Evolutionary conservation across 2,888 invertebrate species (phyloP), one percentile per base, ranked within the genome.

Genomic region (Heterodera filipjevi): DNA sequence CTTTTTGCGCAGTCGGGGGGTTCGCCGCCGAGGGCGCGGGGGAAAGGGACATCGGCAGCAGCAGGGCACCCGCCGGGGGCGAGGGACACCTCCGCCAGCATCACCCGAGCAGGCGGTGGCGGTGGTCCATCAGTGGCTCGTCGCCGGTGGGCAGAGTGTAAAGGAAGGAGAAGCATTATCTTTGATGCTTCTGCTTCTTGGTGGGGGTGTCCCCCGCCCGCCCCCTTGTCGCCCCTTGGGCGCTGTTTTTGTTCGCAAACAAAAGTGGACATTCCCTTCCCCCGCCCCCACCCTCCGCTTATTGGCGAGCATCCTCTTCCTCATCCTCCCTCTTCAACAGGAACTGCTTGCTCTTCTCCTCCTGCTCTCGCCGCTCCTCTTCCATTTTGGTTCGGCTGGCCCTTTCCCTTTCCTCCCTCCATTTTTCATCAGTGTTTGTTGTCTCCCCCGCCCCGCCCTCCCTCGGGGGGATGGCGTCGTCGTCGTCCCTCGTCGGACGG

Each of bases 231-330:
- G 22, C 27, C 8, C 59, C 46, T 12, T 2, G 12, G 46, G 59
- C n/a, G 59, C n/a, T 59, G 59, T 59, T 59, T 59, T 59, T 59
- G 59, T 59, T 59, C 59, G 6, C 59, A 59, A 59, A 59, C 59
- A 59, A 59, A 59, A 59, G 59, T 59, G 59, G 59, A 59, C 59
- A 59, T 59, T 59, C 59, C n/a, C 22, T n/a, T 59, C n/a, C n/a
- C n/a, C 59, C 59, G 22, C 59, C 59, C n/a, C 59, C 22, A 5
- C n/a, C 59, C n/a, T 8, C 59, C 59, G 8, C n/a, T 59, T 27
- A 5, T 22, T 27, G 22, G 1, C 59, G n/a, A 19, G 19, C 49
- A 22, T 49, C 49, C n/a, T 59, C 22, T 8, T 59, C n/a, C 27
- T 59, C 59, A 6, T 59, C 59, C n/a, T 59, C n/a, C 59, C 8